phyloP scores from a whole-genome alignment of 2,797 vertebrate species.

The Oreochromis grahami region DNA sequence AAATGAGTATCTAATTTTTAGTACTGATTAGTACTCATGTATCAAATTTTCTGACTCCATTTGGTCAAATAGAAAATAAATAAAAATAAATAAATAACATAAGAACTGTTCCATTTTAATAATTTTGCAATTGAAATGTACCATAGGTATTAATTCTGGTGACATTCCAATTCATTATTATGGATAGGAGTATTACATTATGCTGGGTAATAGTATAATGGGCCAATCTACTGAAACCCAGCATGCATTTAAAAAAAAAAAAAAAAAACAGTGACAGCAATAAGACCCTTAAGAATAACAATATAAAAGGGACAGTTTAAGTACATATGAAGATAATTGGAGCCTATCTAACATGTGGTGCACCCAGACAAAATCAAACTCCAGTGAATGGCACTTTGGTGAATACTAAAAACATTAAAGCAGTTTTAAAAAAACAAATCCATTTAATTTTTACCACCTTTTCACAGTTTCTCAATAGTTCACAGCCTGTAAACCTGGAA shows the following conservation, averaged over 20 bases:
- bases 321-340: not conserved
- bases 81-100: not conserved
- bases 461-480: not conserved
- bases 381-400: not conserved
- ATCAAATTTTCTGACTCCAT: not conserved
- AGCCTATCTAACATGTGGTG: not conserved
- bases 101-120: not conserved
- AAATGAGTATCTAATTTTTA: not conserved
- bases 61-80: not conserved
- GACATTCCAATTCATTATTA: not conserved
- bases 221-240: not conserved
- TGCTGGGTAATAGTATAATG: not conserved
- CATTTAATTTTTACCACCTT: not conserved
- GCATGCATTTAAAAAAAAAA: not conserved
- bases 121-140: not conserved
- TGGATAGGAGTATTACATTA: not conserved
- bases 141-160: not conserved
- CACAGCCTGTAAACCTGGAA: not conserved
- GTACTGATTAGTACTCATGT: not conserved
- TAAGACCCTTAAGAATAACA: not conserved
- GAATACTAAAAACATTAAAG: not conserved
- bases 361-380: not conserved
- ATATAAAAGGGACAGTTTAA: not conserved
- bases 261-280: not conserved
- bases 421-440: rapidly evolving